Conservation (phyloP, 2,888 invertebrate species). For the Crepidodera aurea region DNA sequence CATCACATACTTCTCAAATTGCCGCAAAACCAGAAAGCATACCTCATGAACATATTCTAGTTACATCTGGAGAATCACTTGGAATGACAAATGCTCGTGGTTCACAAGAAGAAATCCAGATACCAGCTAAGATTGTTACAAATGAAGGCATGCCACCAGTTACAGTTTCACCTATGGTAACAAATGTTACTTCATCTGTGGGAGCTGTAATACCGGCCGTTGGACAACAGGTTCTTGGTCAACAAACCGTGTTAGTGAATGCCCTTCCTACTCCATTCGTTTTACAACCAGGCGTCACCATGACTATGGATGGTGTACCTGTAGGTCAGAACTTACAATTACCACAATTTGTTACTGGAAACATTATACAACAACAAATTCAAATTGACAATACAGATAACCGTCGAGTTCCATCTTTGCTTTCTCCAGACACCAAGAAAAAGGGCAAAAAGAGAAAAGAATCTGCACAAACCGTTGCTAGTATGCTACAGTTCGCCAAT, state of each 20-base stretch:
- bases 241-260: slow-evolving; percentile 82
- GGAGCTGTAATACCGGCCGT: slow-evolving; percentile 73
- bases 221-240: slow-evolving; percentile 73
- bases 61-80: slow-evolving; percentile 79
- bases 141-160: slow-evolving; percentile 65
- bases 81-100: slow-evolving; percentile 69
- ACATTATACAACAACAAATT: slow-evolving; percentile 68
- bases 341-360: slow-evolving; percentile 74
- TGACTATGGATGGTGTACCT: slow-evolving; percentile 73
- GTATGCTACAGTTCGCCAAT: slow-evolving; percentile 74
- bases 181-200: slow-evolving; percentile 71
- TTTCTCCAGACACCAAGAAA: slow-evolving; percentile 76
- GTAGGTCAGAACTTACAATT: slow-evolving; percentile 72
- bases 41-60: slow-evolving; percentile 76
- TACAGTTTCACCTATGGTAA: slow-evolving; percentile 69
- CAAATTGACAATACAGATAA: slow-evolving; percentile 67
- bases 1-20: slow-evolving; percentile 52
- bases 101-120: slow-evolving; percentile 68
- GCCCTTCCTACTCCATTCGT: slow-evolving; percentile 80
- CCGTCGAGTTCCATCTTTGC: slow-evolving; percentile 59
- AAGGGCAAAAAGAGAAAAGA: slow-evolving; percentile 76
- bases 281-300: slow-evolving; percentile 76
- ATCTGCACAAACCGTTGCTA: slow-evolving; percentile 73
- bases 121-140: slow-evolving; percentile 54
- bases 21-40: slow-evolving; percentile 54